These are phyloP conservation scores for Mola mola DNA, from an alignment of 2,113 vertebrate genomes.

Conservation along the genomic window DNA sequence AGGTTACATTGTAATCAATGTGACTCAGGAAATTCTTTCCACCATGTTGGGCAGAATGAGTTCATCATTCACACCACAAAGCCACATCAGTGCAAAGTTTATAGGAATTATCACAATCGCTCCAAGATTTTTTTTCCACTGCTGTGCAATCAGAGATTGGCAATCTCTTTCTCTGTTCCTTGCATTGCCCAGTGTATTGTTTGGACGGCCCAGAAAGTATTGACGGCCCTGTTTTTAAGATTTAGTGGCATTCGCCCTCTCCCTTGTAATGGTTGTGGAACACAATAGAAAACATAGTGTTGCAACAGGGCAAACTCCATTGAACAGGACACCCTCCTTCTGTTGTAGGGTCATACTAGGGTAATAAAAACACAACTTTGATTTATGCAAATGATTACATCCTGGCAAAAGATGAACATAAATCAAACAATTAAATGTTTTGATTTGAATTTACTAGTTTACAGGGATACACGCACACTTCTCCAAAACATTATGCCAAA, in stretches of 20 bases:
- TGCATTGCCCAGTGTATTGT: background rate
- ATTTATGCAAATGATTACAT: too few relatives aligned
- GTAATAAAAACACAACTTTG: too few relatives aligned
- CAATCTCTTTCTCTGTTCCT: background rate
- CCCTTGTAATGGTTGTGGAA: background rate
- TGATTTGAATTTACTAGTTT: too few relatives aligned
- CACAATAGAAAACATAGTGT: too few relatives aligned
- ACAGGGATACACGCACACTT: background rate
- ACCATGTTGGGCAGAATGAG: background rate
- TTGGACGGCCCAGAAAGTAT: background rate
- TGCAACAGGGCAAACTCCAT: too few relatives aligned
- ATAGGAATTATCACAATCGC: slow-evolving; percentile 19
- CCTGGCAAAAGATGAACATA: background rate
- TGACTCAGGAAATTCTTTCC: slow-evolving; percentile 1
- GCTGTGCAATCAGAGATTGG: slow-evolving; percentile 36
- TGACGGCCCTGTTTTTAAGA: background rate
- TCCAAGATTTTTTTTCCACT: background rate
- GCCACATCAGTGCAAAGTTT: background rate
- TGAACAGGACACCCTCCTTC: background rate
- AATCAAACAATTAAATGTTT: too few relatives aligned
- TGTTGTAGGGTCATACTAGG: too few relatives aligned
- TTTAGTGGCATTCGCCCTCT: background rate
- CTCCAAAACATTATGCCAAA: too few relatives aligned
- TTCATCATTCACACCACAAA: slow-evolving; percentile 3
- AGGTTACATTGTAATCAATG: slow-evolving; percentile 19